These are phyloP conservation scores for Heliconius aoede DNA, from an alignment of 2,888 invertebrate genomes.

Conservation along the genomic window DNA sequence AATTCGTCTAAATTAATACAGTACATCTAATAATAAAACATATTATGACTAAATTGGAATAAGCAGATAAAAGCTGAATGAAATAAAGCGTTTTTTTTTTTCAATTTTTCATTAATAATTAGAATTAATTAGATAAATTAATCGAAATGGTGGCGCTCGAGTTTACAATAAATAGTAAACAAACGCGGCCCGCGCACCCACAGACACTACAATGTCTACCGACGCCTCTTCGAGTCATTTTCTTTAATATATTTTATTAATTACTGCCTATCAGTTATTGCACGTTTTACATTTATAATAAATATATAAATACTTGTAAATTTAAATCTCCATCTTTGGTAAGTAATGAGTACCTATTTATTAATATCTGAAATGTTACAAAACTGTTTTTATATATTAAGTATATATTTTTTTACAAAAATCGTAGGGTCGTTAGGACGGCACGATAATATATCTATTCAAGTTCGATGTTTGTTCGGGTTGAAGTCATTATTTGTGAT, in stretches of 20 bases:
- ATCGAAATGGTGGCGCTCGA: conserved; percentile 55
- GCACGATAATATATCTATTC: conserved; percentile 82
- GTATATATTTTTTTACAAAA: conserved; percentile 82
- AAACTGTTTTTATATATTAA: conserved; percentile 80
- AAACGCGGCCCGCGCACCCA: conserved; percentile 57
- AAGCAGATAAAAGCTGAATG: conserved; percentile 72
- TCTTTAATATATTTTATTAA: conserved; percentile 79
- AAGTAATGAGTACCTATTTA: conserved; percentile 81
- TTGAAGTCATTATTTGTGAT: conserved; percentile 56
- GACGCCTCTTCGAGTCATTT: conserved; percentile 77
- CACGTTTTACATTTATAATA: conserved; percentile 84
- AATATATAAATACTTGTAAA: conserved; percentile 84
- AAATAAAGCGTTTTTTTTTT: conserved; percentile 63
- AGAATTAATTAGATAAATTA: conserved; percentile 49
- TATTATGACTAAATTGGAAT: conserved; percentile 74
- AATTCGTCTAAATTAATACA: conserved; percentile 75
- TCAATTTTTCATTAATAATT: conserved; percentile 50
- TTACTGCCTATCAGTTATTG: conserved; percentile 84
- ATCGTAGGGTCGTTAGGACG: conserved; percentile 84
- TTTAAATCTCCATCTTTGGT: conserved; percentile 81
- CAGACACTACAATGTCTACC: conserved; percentile 60
- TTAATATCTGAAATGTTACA: conserved; percentile 83
- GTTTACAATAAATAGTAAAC: conserved; percentile 81
- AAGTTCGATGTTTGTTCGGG: conserved; percentile 81
- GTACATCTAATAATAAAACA: conserved; percentile 69